Conservation (phyloP, 2,113 vertebrate genomes). For the Poeciliopsis turrubarensis region DNA sequence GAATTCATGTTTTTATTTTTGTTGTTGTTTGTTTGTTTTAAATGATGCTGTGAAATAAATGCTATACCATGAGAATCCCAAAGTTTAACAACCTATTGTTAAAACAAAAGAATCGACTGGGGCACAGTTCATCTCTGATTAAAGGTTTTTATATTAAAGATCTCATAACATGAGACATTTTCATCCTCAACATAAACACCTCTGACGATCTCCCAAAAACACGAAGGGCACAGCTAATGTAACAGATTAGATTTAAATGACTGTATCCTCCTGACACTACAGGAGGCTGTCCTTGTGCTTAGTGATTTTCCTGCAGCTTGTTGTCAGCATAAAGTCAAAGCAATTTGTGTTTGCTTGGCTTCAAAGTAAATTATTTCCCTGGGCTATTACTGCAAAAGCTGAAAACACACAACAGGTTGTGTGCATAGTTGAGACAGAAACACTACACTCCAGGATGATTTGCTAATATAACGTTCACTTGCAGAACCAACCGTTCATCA, state of each 20-base stretch:
- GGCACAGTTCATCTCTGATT: background rate
- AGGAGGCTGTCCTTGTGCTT: slow-evolving; percentile 49
- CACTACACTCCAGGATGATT: background rate
- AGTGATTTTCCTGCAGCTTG: slow-evolving; percentile 38
- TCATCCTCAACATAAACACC: slow-evolving; percentile 2
- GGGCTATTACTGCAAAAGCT: slow-evolving; percentile 34
- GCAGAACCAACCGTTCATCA: background rate
- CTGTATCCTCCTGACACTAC: slow-evolving; percentile 55
- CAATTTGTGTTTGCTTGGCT: slow-evolving; percentile 65
- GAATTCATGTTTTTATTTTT: too few relatives aligned
- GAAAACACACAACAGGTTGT: slow-evolving; percentile 41
- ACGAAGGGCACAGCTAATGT: slow-evolving; percentile 38
- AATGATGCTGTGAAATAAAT: background rate
- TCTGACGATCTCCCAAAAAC: background rate
- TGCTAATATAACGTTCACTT: background rate
- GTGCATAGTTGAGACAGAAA: slow-evolving; percentile 16
- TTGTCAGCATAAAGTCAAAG: slow-evolving; percentile 64
- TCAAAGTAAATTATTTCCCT: slow-evolving; percentile 62
- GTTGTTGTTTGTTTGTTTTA: background rate
- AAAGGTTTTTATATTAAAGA: background rate
- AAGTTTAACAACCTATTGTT: background rate
- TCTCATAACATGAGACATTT: background rate
- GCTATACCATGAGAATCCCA: background rate
- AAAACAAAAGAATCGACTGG: background rate
- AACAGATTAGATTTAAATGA: slow-evolving; percentile 61